Evolutionary conservation across 2,888 invertebrate genomes (phyloP).

Genomic region (Pyrrhosoma nymphula): DNA sequence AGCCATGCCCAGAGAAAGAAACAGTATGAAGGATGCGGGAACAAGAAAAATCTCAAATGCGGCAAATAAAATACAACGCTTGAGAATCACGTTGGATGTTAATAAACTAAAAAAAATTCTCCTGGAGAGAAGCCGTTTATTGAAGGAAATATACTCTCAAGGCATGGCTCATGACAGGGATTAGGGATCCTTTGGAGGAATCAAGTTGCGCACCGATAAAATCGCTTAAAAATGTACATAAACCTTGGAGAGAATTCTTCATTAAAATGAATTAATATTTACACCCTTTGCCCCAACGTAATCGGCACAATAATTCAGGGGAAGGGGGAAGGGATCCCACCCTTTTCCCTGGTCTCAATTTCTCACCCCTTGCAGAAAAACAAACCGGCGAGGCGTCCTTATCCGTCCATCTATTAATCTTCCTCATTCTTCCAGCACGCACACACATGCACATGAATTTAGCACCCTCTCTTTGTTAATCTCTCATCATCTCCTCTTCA

Average conservation of each 20-base stretch:
- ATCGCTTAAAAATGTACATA: not conserved
- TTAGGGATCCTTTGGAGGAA: not conserved
- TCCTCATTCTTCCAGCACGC: not conserved
- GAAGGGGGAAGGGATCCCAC: not conserved
- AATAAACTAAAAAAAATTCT: not conserved
- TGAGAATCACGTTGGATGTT: not conserved
- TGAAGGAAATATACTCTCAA: not conserved
- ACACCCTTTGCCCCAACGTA: not conserved
- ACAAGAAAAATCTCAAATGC: too few species aligned
- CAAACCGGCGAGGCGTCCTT: not conserved
- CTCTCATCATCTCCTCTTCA: not conserved
- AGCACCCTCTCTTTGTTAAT: not conserved
- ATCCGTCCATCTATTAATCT: conserved; percentile 6
- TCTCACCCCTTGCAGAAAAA: not conserved
- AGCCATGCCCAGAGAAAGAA: too few species aligned
- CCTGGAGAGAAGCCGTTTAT: not conserved
- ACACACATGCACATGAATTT: not conserved
- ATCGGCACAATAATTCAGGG: not conserved
- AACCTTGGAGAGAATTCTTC: not conserved
- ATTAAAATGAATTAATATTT: conserved; percentile 36
- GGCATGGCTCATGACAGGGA: not conserved
- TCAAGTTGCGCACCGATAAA: not conserved
- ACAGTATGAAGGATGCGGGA: too few species aligned
- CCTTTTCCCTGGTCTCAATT: not conserved
- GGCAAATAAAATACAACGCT: too few species aligned